phyloP scores from a whole-genome alignment of 1,140 invertebrate genomes.

The Leptinotarsa undecemlineata region DNA sequence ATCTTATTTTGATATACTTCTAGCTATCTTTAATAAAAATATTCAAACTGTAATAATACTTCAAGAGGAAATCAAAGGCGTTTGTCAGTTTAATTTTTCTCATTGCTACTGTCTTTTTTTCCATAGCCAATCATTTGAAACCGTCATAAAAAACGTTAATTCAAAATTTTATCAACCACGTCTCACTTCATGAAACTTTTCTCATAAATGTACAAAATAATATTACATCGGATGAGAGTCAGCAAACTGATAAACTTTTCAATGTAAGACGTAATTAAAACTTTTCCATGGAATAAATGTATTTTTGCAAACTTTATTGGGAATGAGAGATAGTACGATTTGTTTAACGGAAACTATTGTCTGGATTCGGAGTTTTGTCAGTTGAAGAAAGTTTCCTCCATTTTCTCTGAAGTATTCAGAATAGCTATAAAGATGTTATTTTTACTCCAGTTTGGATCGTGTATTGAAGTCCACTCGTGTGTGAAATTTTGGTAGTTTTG shows the following conservation, averaged over 20 bases:
- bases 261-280: constrained; percentile 2
- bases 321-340: neutral
- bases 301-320: constrained; percentile 3
- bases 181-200: neutral
- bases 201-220: neutral
- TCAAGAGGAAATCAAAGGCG: no score
- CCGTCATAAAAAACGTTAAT: no score
- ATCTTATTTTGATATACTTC: no score
- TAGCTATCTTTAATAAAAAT: no score
- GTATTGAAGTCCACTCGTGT: neutral
- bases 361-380: neutral
- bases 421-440: neutral
- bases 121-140: no score
- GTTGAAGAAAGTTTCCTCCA: neutral
- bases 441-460: neutral
- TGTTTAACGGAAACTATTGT: neutral
- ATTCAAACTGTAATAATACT: no score
- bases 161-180: no score
- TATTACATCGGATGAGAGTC: neutral
- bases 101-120: no score
- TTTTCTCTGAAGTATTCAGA: neutral
- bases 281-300: neutral
- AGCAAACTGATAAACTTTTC: neutral
- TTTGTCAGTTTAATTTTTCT: no score
- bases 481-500: neutral